Evolutionary conservation across 2,113 vertebrate genomes (phyloP).

Genomic region (Halichoeres trimaculatus): DNA sequence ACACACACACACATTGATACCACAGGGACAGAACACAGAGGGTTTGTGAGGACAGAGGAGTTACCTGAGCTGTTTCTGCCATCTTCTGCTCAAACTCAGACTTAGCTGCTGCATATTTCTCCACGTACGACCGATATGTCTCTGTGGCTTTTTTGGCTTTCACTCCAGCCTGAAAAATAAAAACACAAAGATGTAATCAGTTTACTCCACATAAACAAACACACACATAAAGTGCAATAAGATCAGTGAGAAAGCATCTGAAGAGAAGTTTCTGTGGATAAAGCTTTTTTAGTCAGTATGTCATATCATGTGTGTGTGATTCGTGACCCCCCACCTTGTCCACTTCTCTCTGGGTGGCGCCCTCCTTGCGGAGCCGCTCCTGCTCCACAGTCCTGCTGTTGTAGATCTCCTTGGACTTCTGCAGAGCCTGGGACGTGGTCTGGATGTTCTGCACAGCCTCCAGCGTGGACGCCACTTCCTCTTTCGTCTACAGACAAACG

Average conservation of each 20-base stretch:
- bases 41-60: slow-evolving; percentile 1
- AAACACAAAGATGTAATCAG: slow-evolving; percentile 66
- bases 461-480: slow-evolving; percentile 95
- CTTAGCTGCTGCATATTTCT: slow-evolving; percentile 94
- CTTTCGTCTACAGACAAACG: slow-evolving; percentile 88
- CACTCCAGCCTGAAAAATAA: slow-evolving; percentile 86
- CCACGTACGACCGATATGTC: slow-evolving; percentile 92
- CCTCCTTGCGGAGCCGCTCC: slow-evolving; percentile 96
- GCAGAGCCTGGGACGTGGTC: slow-evolving; percentile 91
- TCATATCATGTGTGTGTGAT: slow-evolving; percentile 47
- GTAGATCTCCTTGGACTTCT: slow-evolving; percentile 97
- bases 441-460: slow-evolving; percentile 98
- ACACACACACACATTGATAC: neutral
- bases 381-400: slow-evolving; percentile 93
- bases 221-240: slow-evolving; percentile 25
- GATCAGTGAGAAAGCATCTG: slow-evolving; percentile 24
- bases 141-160: slow-evolving; percentile 98
- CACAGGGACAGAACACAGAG: slow-evolving; percentile 29
- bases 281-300: slow-evolving; percentile 56
- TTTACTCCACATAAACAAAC: slow-evolving; percentile 28
- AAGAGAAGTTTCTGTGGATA: slow-evolving; percentile 28
- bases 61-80: slow-evolving; percentile 95
- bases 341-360: slow-evolving; percentile 93
- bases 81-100: slow-evolving; percentile 97
- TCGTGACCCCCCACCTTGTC: slow-evolving; percentile 90